Base-by-base conservation (phyloP, 2,113 vertebrate genomes). In the Antechinus flavipes region DNA sequence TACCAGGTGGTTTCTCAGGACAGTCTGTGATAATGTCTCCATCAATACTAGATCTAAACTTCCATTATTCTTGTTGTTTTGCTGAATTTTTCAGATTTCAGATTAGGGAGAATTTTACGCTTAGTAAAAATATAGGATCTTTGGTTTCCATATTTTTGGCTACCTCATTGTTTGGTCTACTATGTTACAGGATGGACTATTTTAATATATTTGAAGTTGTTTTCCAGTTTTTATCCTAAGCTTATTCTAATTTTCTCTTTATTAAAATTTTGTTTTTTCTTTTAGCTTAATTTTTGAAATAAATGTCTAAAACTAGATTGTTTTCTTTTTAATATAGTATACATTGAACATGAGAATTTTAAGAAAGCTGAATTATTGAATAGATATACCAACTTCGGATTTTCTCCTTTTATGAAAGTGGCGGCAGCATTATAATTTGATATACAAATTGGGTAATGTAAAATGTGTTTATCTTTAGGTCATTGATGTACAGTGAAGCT, bases 401-500 rank as follows among this genome's bases (percentile, higher is more conserved):
- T 84, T 84, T 42, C 68, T 25, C 55, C 7, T 84, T 84, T n/a
- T 22, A 42, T n/a, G 6, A 84, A 42, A 22, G 22, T n/a, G n/a
- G 42, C 22, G 19, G 68, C 91, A 47, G 92, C 47, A 30, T 27
- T 96, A 4, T 95, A 30, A 90, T 94, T 94, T 95, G 54, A 22
- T 93, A 47, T 49, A 0, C 90, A 47, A 0, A 68, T 97, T 92
- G 0, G 22, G 0, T 98, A 94, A 97, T 11, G 30, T 56, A 50
- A 53, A 14, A 22, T 97, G 52, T 97, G 91, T 89, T 91, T 97
- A 7, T 95, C 98, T 97, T 47, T 98, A 99, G 99, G 96, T 99
- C 99, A 91, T 97, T 99, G 98, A 99, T 99, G 99, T 99, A 99
- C 96, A 99, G 99, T 93, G 99, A 99, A 98, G 99, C 99, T 93